phyloP scores from a whole-genome alignment of 2,113 vertebrate genomes.

The Neoarius graeffei region DNA sequence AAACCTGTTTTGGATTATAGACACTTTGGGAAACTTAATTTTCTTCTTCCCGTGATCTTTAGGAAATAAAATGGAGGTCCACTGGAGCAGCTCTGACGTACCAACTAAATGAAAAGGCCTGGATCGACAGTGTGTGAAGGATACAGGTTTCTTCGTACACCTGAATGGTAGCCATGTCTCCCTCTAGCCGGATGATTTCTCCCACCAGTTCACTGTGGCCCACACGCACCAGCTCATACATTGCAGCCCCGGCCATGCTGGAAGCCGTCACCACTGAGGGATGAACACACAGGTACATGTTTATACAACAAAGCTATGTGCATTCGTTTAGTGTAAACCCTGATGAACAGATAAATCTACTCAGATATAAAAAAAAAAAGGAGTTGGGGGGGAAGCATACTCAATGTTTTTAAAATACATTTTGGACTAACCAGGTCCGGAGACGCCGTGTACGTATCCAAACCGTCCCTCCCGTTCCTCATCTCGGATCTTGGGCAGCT shows the following conservation, averaged over 20 bases:
- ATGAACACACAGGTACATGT: constrained; percentile 30
- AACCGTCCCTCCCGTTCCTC: constrained; percentile 89
- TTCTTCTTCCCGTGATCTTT: no score
- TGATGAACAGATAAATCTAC: not conserved
- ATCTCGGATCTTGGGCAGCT: constrained; percentile 90
- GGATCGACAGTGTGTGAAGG: constrained; percentile 68
- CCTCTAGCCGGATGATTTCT: constrained; percentile 95
- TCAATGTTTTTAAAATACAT: not conserved
- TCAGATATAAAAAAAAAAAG: not conserved
- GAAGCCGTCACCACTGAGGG: constrained; percentile 89
- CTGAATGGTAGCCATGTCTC: constrained; percentile 97
- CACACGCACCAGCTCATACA: constrained; percentile 97
- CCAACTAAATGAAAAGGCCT: no score
- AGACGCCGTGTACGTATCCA: constrained; percentile 94
- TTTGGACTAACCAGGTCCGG: constrained; percentile 86
- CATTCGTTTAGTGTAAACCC: not conserved
- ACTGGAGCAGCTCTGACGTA: no score
- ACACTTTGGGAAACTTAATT: no score
- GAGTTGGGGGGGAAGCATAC: not conserved
- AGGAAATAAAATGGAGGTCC: not conserved
- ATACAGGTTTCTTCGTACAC: constrained; percentile 99
- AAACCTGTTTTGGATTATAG: no score
- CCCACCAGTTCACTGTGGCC: constrained; percentile 95
- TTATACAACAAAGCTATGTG: not conserved
- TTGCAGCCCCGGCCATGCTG: constrained; percentile 95